A percentile compares a stretch with the other conserved stretches of the same genome.
Evolutionary conservation across 2,797 vertebrate genomes (phyloP).

Genomic region (Acipenser ruthenus): DNA sequence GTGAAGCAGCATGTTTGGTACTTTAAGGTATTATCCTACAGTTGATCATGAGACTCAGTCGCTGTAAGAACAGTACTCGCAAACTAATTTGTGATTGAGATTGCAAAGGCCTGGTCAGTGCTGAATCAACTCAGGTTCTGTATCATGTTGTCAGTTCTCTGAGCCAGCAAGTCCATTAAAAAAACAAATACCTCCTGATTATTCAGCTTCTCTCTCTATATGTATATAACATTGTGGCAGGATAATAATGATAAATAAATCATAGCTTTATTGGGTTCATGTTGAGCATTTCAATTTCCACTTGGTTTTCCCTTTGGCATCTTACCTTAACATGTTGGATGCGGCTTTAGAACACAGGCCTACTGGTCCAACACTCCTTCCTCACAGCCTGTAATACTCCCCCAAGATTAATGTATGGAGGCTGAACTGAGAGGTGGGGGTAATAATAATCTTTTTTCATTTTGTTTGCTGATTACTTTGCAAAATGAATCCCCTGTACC

Average conservation of each 20-base stretch:
- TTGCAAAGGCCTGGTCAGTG: background rate
- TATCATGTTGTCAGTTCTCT: slow-evolving; percentile 18
- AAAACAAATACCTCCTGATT: slow-evolving; percentile 23
- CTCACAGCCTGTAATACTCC: slow-evolving; percentile 18
- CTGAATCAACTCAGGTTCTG: slow-evolving; percentile 10
- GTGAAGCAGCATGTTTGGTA: too few relatives aligned
- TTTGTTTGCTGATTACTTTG: slow-evolving; percentile 1
- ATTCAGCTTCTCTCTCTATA: slow-evolving; percentile 22
- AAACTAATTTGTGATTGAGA: too few relatives aligned
- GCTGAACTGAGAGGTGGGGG: slow-evolving; percentile 34
- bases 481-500: slow-evolving; percentile 20
- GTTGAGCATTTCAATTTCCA: slow-evolving; percentile 23
- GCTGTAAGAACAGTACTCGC: background rate
- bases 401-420: slow-evolving; percentile 27
- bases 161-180: slow-evolving; percentile 24
- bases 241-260: slow-evolving; percentile 32
- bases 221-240: slow-evolving; percentile 12
- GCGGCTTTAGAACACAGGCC: background rate
- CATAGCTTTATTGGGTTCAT: slow-evolving; percentile 22
- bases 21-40: too few relatives aligned
- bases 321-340: slow-evolving; percentile 27
- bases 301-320: slow-evolving; percentile 29
- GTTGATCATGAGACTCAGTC: too few relatives aligned
- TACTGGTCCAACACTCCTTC: slow-evolving; percentile 7
- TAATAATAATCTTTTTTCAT: slow-evolving; percentile 26